Base-by-base conservation (phyloP, 2,113 vertebrate genomes). In the Notarius quadriscutis region DNA sequence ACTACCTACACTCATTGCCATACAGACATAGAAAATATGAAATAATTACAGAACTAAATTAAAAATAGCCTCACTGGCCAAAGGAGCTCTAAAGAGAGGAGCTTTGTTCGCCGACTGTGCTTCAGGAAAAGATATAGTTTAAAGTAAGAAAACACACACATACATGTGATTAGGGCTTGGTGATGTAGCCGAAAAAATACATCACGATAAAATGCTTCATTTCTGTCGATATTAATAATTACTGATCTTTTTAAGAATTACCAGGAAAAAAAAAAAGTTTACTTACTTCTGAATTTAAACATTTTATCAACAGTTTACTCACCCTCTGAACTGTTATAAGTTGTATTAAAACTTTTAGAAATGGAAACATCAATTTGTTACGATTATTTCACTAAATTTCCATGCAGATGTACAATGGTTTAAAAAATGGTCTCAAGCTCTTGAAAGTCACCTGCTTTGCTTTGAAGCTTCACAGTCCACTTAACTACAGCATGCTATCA, bases 11-110 rank as follows among this genome's bases (percentile, higher is more conserved):
- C 81, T 74, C 17, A 27, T 55, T 69, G 14, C 17, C 75, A 83
- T 60, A 78, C 34, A 63, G 53, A 41, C 34, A 15, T 3, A 27
- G 72, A 57, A 89, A 62, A 86, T 83, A 41, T 71, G 75, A 81
- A 48, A 79, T 79, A 57, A 67, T 60, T 50, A 18, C 72, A 57
- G 81, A 87, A 87, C 53, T 58, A 81, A 11, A 9, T 62, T 9
- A 53, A 83, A 79, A 17, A 65, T 48, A 51, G 78, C 14, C 80
- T 74, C 7, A 14, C 63, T 51, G 41, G 3, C 74, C 41, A 55
- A 8, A 51, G 50, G 48, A 84, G 63, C 85, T 83, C 60, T 22
- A n/a, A 71, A 63, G 58, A 86, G 63, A 69, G 58, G 25, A 11
- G 62, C 6, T 50, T 4, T 60, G 34, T 62, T 55, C 34, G 55